Percentiles rank a stretch among this genome's conserved stretches.
Conservation (phyloP, 2,113 vertebrate species). For the Heterotis niloticus region DNA sequence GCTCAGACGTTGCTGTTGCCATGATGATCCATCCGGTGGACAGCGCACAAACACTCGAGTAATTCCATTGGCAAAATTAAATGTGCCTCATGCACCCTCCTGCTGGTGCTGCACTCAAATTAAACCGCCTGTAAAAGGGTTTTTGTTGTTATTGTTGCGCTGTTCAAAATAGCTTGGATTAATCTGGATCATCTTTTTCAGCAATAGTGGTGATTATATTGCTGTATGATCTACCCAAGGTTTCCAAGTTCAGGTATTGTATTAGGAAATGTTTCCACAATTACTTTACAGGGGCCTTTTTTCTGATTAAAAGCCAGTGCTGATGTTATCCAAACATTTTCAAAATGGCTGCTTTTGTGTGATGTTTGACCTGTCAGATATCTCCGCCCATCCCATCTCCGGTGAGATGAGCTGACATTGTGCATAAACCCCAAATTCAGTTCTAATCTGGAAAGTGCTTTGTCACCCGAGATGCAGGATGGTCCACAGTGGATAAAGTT, state of each 20-base stretch:
- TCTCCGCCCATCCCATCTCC: background rate
- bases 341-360: background rate
- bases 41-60: background rate
- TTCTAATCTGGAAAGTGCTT: background rate
- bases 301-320: constrained; percentile 38
- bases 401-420: background rate
- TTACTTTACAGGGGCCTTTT: background rate
- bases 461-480: background rate
- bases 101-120: background rate
- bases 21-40: background rate
- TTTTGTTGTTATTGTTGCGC: background rate
- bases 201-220: background rate
- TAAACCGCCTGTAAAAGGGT: background rate
- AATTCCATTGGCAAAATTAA: background rate
- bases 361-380: background rate
- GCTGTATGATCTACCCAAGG: background rate
- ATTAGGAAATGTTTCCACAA: constrained; percentile 9
- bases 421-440: background rate
- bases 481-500: too few species aligned
- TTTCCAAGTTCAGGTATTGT: background rate
- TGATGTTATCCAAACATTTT: constrained; percentile 7
- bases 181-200: background rate
- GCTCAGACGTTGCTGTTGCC: background rate
- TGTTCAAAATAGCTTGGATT: background rate
- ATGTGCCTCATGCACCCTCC: background rate